Evolutionary conservation across 2,797 vertebrate species (phyloP).

Genomic region (Poecilia picta): DNA sequence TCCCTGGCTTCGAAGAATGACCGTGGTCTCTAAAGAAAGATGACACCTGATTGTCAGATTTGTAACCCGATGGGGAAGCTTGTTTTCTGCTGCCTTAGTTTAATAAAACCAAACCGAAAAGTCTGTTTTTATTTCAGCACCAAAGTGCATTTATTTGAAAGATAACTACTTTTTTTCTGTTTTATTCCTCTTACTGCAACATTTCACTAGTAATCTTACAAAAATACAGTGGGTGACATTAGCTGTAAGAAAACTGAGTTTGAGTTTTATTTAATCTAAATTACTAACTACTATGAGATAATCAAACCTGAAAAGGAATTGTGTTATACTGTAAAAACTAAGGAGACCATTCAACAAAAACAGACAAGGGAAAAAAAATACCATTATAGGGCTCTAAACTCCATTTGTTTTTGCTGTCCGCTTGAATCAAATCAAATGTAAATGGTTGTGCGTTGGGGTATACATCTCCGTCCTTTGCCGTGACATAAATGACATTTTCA

Average conservation of each 20-base stretch:
- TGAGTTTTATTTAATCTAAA: not conserved
- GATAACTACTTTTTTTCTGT: not conserved
- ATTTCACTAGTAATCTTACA: conserved; percentile 1
- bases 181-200: not conserved
- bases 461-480: conserved; percentile 83
- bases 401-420: conserved; percentile 77
- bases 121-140: not conserved
- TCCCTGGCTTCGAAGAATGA: conserved; percentile 64
- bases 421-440: conserved; percentile 79
- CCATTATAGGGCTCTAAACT: conserved; percentile 80
- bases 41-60: not conserved
- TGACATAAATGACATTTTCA: conserved; percentile 76
- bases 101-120: not conserved
- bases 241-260: not conserved
- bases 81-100: not conserved
- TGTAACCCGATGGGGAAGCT: not conserved
- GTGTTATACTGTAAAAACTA: not conserved
- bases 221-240: not conserved
- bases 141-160: not conserved
- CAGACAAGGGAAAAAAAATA: conserved; percentile 43
- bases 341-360: not conserved
- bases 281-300: not conserved
- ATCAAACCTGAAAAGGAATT: not conserved
- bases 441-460: conserved; percentile 86
- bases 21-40: conserved; percentile 67